phyloP scores from a whole-genome alignment of 2,888 invertebrate genomes.

The Amiota minor region DNA sequence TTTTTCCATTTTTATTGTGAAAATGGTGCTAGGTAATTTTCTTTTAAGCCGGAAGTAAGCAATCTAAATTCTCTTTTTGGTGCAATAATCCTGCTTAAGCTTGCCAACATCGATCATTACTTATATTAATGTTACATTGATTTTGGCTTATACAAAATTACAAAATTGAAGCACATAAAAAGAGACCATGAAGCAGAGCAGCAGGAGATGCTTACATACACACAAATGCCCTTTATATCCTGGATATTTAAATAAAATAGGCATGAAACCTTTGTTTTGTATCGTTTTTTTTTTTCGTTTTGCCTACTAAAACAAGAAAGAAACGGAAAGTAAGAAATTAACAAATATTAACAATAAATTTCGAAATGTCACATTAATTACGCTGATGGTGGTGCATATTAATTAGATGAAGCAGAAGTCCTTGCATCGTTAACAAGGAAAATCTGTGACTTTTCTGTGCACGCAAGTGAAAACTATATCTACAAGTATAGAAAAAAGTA shows the following conservation, averaged over 20 bases:
- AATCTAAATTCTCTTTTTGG: neutral
- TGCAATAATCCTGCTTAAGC: conserved; percentile 15
- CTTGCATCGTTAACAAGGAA: conserved; percentile 34
- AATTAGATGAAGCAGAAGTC: conserved; percentile 54
- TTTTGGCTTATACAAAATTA: neutral
- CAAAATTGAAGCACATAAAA: neutral
- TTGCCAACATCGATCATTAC: neutral
- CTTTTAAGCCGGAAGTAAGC: conserved; percentile 58
- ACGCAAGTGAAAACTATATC: neutral
- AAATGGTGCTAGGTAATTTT: conserved; percentile 46
- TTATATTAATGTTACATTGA: conserved; percentile 16
- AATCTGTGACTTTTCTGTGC: conserved; percentile 30
- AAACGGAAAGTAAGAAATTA: conserved; percentile 41
- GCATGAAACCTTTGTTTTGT: conserved; percentile 71
- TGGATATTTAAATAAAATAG: conserved; percentile 62
- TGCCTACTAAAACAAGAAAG: conserved; percentile 41
- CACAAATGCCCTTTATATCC: conserved; percentile 31
- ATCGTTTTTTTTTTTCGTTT: conserved; percentile 37
- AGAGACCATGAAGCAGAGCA: neutral
- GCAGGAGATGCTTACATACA: conserved; percentile 49
- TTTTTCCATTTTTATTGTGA: conserved; percentile 50
- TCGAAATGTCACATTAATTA: conserved; percentile 69
- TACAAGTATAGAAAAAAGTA: too few relatives aligned
- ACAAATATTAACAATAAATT: conserved; percentile 69
- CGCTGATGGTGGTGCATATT: conserved; percentile 67